These are phyloP conservation scores for Polypedilum pembai DNA, from an alignment of 1,140 invertebrate genomes.

Conservation along the genomic window DNA sequence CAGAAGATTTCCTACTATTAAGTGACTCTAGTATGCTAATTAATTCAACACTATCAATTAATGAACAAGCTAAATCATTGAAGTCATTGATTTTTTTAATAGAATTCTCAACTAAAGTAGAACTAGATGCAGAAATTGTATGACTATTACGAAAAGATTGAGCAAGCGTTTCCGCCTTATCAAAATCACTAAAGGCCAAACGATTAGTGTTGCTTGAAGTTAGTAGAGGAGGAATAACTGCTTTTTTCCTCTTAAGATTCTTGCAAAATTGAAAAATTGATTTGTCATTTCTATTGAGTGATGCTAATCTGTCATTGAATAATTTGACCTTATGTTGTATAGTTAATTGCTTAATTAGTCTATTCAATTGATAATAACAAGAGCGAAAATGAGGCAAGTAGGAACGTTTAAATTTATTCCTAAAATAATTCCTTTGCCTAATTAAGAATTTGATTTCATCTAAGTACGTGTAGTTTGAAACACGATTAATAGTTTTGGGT, in stretches of 20 bases:
- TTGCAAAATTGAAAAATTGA: not conserved
- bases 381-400: not conserved
- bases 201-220: not conserved
- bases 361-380: not conserved
- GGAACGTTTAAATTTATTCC: not conserved
- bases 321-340: not conserved
- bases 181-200: not conserved
- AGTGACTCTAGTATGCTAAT: no score
- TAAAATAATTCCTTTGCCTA: not conserved
- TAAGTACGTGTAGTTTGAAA: not conserved
- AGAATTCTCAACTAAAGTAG: no score
- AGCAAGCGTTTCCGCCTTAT: not conserved
- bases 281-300: not conserved
- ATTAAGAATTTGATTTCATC: not conserved
- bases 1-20: no score
- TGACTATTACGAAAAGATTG: no score
- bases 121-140: no score
- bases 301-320: not conserved
- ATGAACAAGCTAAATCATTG: no score
- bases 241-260: not conserved
- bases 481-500: not conserved
- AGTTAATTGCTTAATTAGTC: not conserved
- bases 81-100: no score
- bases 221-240: not conserved
- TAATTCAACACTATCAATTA: no score